Evolutionary conservation across 2,888 invertebrate species (phyloP).

Genomic region (Melanostoma scalare): DNA sequence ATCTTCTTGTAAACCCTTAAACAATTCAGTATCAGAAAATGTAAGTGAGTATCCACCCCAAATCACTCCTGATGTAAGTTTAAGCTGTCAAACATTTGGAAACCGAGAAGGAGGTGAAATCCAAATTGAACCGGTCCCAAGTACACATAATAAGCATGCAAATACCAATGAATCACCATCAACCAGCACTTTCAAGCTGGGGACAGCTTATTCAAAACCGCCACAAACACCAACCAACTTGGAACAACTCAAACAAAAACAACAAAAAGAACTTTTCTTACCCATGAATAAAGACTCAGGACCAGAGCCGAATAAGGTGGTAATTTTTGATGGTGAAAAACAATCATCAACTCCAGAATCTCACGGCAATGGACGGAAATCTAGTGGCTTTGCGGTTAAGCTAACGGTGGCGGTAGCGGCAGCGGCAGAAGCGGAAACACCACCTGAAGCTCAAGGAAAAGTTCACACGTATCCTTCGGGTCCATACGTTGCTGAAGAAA

Average conservation of each 20-base stretch:
- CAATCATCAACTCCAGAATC: slow-evolving; percentile 53
- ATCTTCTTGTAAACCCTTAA: no score
- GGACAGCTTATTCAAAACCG: slow-evolving; percentile 60
- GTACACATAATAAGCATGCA: not conserved
- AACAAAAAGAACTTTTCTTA: slow-evolving; percentile 44
- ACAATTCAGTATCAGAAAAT: no score
- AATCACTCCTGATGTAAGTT: no score
- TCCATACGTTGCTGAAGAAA: slow-evolving; percentile 43
- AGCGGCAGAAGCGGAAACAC: slow-evolving; percentile 2
- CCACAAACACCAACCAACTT: slow-evolving; percentile 61
- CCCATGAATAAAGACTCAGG: slow-evolving; percentile 37
- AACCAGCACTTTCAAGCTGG: slow-evolving; percentile 9
- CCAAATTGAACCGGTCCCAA: slow-evolving; percentile 13
- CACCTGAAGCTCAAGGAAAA: slow-evolving; percentile 65
- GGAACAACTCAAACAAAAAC: slow-evolving; percentile 44
- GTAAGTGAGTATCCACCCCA: not conserved
- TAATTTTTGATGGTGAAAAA: slow-evolving; percentile 59
- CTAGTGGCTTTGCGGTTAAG: slow-evolving; percentile 53
- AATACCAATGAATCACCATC: not conserved
- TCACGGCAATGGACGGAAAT: slow-evolving; percentile 20
- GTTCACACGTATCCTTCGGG: slow-evolving; percentile 56
- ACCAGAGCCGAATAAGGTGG: slow-evolving; percentile 52
- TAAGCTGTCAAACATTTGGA: no score
- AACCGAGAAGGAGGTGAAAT: no score
- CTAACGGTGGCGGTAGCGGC: not conserved